Evolutionary conservation across 2,113 vertebrate species (phyloP).

Genomic region (Gopherus evgoodei): DNA sequence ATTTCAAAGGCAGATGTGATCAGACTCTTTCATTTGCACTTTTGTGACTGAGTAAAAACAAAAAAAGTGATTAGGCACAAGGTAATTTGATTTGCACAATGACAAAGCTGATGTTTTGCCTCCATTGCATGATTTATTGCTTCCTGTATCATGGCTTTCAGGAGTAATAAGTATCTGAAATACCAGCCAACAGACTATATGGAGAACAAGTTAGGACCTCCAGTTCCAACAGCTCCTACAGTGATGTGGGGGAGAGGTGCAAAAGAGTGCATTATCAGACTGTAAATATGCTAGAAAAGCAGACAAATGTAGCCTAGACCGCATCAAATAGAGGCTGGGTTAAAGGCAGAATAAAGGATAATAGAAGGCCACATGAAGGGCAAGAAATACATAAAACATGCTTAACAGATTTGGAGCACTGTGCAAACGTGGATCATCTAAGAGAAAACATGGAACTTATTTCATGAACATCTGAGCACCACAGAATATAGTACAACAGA

Average conservation of each 20-base stretch:
- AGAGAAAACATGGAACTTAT: not conserved
- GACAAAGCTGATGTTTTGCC: not conserved
- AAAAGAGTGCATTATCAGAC: not conserved
- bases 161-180: not conserved
- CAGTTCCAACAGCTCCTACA: not conserved
- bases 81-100: not conserved
- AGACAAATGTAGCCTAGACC: fast-evolving
- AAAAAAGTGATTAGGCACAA: not conserved
- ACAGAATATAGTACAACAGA: not conserved
- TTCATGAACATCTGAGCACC: not conserved
- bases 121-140: not conserved
- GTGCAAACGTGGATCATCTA: not conserved
- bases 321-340: not conserved
- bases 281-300: not conserved
- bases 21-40: not conserved
- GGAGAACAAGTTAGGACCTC: not conserved
- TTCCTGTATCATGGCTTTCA: not conserved
- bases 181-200: not conserved
- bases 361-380: not conserved
- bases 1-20: not conserved
- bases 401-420: fast-evolving
- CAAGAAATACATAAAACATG: not conserved
- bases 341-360: not conserved
- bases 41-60: not conserved
- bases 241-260: fast-evolving